Base-by-base conservation (phyloP, 2,797 vertebrate species). In the Podargus strigoides region DNA sequence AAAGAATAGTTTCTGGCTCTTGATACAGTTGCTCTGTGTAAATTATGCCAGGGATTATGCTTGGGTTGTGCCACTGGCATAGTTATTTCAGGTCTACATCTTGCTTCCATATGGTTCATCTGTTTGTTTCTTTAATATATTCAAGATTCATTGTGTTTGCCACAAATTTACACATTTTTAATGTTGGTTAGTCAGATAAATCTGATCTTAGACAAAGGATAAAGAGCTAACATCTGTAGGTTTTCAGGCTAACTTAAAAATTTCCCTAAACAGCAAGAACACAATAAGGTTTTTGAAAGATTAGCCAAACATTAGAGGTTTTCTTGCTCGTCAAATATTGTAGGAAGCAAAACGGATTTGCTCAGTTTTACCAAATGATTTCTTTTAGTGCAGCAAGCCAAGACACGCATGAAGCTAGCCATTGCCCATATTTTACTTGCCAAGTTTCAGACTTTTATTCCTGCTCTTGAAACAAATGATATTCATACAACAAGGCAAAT, bases 21-120 rank as follows among this genome's bases (percentile, higher is more conserved):
- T 86, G 87, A 79, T 93, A 76, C 24, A 59, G 87, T 90, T 88
- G 53, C n/a, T 84, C 59, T 73, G 73, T 79, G 37, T 88, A 95
- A 97, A 94, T 96, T 92, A 96, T 84, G 55, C 62, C 69, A 79
- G 52, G 69, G 87, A 90, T 92, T 95, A 67, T 55, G 47, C 52
- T 76, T 84, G 69, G 27, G 86, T 95, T 95, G 87, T 94, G 94
- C 94, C 94, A 97, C 73, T 79, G 89, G 96, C 95, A 84, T 39
- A 90, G 84, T 88, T 94, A 86, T 93, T 96, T 93, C 66, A 85
- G 82, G 88, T 86, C 79, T 88, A 59, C 0, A 3, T 82, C 91
- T 93, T 91, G 64, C 92, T 96, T 96, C 96, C 96, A 97, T 95
- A 96, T 96, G 96, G 95, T 94, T 95, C 94, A 88, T 94, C 87